Evolutionary conservation across 1,140 invertebrate genomes (phyloP).

Genomic region (Leptinotarsa lineolata): DNA sequence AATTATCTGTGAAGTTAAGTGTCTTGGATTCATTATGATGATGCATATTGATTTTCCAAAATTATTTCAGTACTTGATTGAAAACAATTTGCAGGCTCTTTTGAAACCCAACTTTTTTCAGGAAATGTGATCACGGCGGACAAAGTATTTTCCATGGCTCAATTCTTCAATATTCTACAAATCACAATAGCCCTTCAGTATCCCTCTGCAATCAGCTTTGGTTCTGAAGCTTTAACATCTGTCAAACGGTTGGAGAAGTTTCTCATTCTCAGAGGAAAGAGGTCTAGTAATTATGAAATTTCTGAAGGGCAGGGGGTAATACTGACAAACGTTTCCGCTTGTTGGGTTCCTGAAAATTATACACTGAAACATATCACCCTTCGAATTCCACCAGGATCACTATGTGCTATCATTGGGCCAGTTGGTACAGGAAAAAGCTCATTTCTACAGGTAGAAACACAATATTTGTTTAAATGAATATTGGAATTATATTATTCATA

Average conservation of each 20-base stretch:
- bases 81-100: no score
- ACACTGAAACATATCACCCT: slow-evolving; percentile 68
- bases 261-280: slow-evolving; percentile 65
- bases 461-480: no score
- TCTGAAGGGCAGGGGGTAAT: slow-evolving; percentile 54
- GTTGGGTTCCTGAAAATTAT: slow-evolving; percentile 63
- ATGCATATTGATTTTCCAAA: no score
- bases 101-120: slow-evolving; percentile 57
- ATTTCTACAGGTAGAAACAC: slow-evolving; percentile 63
- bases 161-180: slow-evolving; percentile 71
- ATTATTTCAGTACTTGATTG: no score
- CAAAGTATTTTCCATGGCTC: slow-evolving; percentile 71
- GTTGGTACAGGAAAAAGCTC: slow-evolving; percentile 83
- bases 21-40: no score
- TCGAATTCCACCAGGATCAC: slow-evolving; percentile 65
- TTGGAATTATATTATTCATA: no score
- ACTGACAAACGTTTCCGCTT: slow-evolving; percentile 60
- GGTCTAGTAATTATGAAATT: slow-evolving; percentile 45
- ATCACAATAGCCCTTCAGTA: slow-evolving; percentile 70
- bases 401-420: slow-evolving; percentile 76
- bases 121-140: slow-evolving; percentile 71
- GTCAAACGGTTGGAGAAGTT: slow-evolving; percentile 69
- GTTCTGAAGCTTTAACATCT: slow-evolving; percentile 70
- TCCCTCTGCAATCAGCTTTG: slow-evolving; percentile 70
- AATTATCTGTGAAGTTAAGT: no score